Conservation (phyloP, 2,797 vertebrate species). For the Enteromius paludinosus region DNA sequence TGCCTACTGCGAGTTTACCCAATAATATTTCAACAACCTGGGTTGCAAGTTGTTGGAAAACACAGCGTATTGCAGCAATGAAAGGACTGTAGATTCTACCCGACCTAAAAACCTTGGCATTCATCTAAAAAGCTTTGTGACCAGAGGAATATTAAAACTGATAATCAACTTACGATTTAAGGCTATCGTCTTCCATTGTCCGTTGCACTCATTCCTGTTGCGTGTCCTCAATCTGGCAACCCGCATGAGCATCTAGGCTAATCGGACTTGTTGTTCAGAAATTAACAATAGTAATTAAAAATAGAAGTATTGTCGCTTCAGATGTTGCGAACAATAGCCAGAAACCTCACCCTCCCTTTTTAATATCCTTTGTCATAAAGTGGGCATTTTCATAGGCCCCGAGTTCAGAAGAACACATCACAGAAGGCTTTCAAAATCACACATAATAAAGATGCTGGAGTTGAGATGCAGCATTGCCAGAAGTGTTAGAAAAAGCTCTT, state of each 20-base stretch:
- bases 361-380: constrained; percentile 56
- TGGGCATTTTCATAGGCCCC: constrained; percentile 42
- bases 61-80: background rate
- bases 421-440: constrained; percentile 68
- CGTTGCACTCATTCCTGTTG: background rate
- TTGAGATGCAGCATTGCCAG: constrained; percentile 51
- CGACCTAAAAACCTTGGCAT: background rate
- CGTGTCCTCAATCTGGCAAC: background rate
- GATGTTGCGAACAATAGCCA: constrained; percentile 5
- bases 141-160: background rate
- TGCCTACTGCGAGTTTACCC: background rate
- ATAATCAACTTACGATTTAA: background rate
- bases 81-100: background rate
- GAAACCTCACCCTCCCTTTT: constrained; percentile 30
- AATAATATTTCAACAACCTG: background rate
- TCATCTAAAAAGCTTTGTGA: background rate
- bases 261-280: background rate
- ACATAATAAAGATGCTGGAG: constrained; percentile 72
- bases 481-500: constrained; percentile 60
- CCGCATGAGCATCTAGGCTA: background rate
- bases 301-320: background rate
- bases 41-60: background rate
- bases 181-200: background rate
- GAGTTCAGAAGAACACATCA: constrained; percentile 50
- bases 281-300: background rate